Conservation (phyloP, 2,113 vertebrate genomes). For the Otocyon megalotis region DNA sequence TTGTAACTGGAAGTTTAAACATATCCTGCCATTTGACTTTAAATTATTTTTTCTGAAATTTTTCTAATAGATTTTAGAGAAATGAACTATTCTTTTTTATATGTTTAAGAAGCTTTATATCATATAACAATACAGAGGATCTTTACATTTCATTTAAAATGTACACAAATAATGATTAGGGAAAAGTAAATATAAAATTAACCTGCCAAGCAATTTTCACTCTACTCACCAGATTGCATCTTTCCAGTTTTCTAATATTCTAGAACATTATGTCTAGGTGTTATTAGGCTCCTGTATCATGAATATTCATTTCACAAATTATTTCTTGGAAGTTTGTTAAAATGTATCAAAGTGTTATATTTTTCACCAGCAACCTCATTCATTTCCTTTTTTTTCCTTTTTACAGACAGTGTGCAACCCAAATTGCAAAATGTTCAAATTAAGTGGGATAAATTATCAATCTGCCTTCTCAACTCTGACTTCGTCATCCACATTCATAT, state of each 20-base stretch:
- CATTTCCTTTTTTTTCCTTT: neutral
- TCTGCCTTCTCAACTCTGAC: neutral
- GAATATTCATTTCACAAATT: neutral
- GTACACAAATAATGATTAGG: neutral
- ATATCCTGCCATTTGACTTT: neutral
- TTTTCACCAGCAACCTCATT: neutral
- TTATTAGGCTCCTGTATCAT: neutral
- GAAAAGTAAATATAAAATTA: neutral
- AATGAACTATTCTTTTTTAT: neutral
- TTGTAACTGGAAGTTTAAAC: neutral
- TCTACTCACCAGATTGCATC: neutral
- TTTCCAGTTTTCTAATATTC: neutral
- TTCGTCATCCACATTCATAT: neutral
- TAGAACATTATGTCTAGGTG: neutral
- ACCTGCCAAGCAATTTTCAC: neutral
- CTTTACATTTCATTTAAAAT: conserved; percentile 12
- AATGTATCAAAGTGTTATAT: neutral
- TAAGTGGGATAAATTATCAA: neutral
- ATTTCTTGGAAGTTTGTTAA: neutral
- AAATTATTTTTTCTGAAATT: neutral
- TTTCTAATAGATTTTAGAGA: neutral
- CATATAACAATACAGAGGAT: neutral
- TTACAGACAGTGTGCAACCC: neutral
- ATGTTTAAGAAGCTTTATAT: neutral
- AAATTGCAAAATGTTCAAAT: neutral